phyloP scores from a whole-genome alignment of 2,113 vertebrate species.

The Muscicapa adusta region DNA sequence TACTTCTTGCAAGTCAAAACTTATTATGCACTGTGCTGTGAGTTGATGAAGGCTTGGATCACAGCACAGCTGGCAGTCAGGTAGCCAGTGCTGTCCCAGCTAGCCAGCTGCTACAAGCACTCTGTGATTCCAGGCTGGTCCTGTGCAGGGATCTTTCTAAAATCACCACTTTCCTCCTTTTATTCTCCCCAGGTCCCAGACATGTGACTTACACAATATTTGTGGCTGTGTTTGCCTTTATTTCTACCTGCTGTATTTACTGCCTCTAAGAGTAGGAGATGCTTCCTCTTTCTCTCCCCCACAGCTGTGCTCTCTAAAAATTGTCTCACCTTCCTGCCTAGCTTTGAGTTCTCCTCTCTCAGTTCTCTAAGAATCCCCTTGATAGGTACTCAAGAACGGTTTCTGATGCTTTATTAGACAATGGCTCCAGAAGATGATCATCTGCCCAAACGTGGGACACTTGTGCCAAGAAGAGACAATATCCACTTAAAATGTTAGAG shows the following conservation, averaged over 20 bases:
- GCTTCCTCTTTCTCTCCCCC: neutral
- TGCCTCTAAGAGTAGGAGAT: neutral
- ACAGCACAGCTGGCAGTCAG: neutral
- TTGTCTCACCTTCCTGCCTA: neutral
- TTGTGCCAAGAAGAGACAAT: neutral
- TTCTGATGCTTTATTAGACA: neutral
- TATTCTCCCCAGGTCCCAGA: neutral
- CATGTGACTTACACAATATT: neutral
- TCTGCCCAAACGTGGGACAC: neutral
- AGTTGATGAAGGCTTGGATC: neutral
- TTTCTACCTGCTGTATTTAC: neutral
- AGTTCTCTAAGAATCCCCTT: neutral
- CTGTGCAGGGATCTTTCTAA: neutral
- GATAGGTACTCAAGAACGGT: neutral
- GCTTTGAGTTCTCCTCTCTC: neutral
- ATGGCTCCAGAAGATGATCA: neutral
- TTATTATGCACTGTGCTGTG: neutral
- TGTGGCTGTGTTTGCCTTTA: neutral
- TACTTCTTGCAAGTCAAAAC: slow-evolving; percentile 6
- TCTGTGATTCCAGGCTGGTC: neutral
- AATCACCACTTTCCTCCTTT: neutral
- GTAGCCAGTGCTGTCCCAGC: neutral
- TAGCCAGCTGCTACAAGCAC: neutral
- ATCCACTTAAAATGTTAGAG: neutral
- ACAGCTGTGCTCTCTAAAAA: neutral